Evolutionary conservation across 1,140 invertebrate genomes (phyloP), one percentile per base, ranked within the genome.

Genomic region (Drosophila parvula): DNA sequence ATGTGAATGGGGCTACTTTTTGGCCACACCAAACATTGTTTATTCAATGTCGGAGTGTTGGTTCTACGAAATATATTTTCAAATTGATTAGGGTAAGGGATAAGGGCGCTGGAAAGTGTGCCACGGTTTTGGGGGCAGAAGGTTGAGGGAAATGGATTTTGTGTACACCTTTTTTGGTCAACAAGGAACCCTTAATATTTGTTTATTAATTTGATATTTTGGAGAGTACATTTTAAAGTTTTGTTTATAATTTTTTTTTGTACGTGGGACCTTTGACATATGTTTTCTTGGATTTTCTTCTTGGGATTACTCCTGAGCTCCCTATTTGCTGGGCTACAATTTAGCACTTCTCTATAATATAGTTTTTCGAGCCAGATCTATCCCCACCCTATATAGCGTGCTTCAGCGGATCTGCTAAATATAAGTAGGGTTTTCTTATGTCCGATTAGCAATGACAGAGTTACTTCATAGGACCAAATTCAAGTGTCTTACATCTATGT

Each of bases 1-100:
- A 68, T 70, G 73, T 59, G 76, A 85, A 78, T 56, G 62, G 70
- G 50, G 48, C 50, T 56, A 70, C 51, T 69, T 79, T 70, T 79
- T 70, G 48, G 28, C 48, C 34, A 40, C 34, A 40, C 32, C 38
- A 12, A 70, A 16, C 50, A 70, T 53, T 62, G 40, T 79, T 32
- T 67, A 18, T 36, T 63, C 59, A 55, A 53, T 22, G 10, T n/a
- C 60, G 30, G 32, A 53, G 50, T 53, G 36, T 74, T 58, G 28
- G 11, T 14, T n/a, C 8, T 18, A 34, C 7, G 8, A 5, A 11
- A 58, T 34, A 36, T 55, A 56, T 60, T 50, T 30, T n/a, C 9
- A 32, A 27, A 7, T 30, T 30, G 27, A 11, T 47, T 32, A 22
- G 48, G 48, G 14, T 4, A 28, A 48, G 27, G 22, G 22, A 22